phyloP scores from a whole-genome alignment of 1,140 invertebrate genomes.

The Anagrus nilaparvatae region DNA sequence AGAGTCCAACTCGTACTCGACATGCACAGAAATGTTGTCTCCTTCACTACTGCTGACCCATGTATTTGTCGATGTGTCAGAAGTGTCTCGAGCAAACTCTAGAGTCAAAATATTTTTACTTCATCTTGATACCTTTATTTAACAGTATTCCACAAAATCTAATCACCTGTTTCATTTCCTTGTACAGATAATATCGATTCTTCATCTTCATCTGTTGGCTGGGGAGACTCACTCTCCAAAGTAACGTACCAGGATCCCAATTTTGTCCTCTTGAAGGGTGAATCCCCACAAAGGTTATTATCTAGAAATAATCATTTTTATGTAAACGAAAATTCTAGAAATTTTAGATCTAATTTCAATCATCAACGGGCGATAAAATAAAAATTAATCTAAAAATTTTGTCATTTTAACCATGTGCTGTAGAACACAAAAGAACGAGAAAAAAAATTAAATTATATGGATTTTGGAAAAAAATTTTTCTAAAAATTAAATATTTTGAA shows the following conservation, averaged over 20 bases:
- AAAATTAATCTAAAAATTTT: no score
- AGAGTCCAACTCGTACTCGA: slow-evolving; percentile 22
- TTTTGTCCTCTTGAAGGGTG: no score
- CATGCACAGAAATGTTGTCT: slow-evolving; percentile 12
- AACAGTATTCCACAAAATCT: background rate
- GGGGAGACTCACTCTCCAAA: slow-evolving; percentile 24
- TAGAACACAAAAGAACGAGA: no score
- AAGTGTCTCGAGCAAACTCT: slow-evolving; percentile 24
- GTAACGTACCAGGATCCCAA: slow-evolving; percentile 25
- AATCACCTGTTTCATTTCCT: slow-evolving; percentile 25
- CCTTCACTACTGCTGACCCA: slow-evolving; percentile 14
- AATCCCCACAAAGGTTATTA: no score
- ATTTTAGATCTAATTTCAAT: no score
- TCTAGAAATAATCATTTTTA: no score
- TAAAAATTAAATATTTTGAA: no score
- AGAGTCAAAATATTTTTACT: slow-evolving; percentile 9
- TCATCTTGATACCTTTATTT: background rate
- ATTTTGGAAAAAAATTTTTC: no score
- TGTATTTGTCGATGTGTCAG: slow-evolving; percentile 20
- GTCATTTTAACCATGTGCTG: no score
- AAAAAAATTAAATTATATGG: no score
- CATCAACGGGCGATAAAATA: no score
- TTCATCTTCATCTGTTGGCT: slow-evolving; percentile 24
- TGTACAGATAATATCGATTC: slow-evolving; percentile 27
- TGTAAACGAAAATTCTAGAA: no score